Evolutionary conservation across 2,113 vertebrate genomes (phyloP), one percentile per base, ranked within the genome.

Genomic region (Lepus americanus): DNA sequence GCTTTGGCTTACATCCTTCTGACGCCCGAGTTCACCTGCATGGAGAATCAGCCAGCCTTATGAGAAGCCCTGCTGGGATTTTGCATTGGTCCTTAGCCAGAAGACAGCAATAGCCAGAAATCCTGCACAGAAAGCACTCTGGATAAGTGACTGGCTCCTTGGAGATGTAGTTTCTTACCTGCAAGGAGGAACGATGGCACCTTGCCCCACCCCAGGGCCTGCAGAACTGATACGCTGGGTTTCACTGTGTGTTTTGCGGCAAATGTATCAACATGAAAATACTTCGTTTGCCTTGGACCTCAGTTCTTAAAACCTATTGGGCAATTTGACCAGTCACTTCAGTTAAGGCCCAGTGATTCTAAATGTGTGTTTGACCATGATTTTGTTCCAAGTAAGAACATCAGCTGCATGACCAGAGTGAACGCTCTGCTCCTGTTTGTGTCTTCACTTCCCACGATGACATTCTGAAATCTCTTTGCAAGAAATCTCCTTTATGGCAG

Each of bases 241-340:
- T 91, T n/a, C 17, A 33, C 19, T 29, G 17, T 3, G 9, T 82
- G 31, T 31, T n/a, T 92, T 53, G 72, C 29, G 25, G 55, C 59
- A 36, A 69, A 55, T 44, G 6, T 8, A 9, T 78, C 49, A 59
- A 82, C 36, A 33, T n/a, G 63, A 72, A 63, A 51, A 79, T 23
- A 31, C 36, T 90, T 80, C 61, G 55, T 85, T 94, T 55, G 27
- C 76, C 87, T 92, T 92, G 85, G 63, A 80, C 51, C 80, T 23
- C 29, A 39, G 20, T 87, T 81, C 63, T 61, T 88, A 90, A 81
- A 80, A 39, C 25, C 72, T 66, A 51, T 81, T 72, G 12, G 29
- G 67, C 70, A 16, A 27, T 51, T 36, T 66, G 22, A 49, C 49
- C 63, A 66, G 64, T 77, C 55, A 53, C 83, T 89, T 94, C 66